phyloP scores from a whole-genome alignment of 2,888 invertebrate species.

The Caenorhabditis uteleia region DNA sequence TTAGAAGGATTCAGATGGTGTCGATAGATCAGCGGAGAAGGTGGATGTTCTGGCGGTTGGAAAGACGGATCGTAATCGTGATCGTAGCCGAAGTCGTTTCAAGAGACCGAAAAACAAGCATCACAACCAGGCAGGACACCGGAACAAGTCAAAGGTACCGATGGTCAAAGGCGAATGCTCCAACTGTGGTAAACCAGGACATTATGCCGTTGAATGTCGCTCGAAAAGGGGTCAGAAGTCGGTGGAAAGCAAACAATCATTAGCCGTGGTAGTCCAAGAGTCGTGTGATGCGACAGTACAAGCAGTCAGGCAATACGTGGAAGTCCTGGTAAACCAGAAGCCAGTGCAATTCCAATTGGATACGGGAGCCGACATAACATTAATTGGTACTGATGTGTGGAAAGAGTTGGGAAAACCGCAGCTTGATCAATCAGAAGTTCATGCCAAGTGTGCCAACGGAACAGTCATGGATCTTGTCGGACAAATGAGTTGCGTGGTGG shows the following conservation, averaged over 20 bases:
- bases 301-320: neutral
- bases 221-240: neutral
- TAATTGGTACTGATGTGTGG: slow-evolving; percentile 4
- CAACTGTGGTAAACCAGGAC: neutral
- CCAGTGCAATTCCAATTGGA: slow-evolving; percentile 4
- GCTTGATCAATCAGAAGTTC: neutral
- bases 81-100: too few species aligned
- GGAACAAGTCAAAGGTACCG: too few species aligned
- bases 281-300: neutral
- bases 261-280: neutral
- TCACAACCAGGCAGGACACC: too few species aligned
- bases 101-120: too few species aligned
- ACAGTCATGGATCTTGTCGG: slow-evolving; percentile 3
- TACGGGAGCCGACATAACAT: slow-evolving; percentile 20
- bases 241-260: too few species aligned
- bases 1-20: neutral
- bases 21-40: neutral
- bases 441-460: slow-evolving; percentile 1
- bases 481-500: slow-evolving; percentile 2
- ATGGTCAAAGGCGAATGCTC: neutral
- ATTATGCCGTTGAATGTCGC: neutral
- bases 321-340: neutral
- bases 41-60: too few species aligned
- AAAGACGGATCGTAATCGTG: too few species aligned
- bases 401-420: neutral